Evolutionary conservation across 2,113 vertebrate species (phyloP).

Genomic region (Nansenia antarctica): DNA sequence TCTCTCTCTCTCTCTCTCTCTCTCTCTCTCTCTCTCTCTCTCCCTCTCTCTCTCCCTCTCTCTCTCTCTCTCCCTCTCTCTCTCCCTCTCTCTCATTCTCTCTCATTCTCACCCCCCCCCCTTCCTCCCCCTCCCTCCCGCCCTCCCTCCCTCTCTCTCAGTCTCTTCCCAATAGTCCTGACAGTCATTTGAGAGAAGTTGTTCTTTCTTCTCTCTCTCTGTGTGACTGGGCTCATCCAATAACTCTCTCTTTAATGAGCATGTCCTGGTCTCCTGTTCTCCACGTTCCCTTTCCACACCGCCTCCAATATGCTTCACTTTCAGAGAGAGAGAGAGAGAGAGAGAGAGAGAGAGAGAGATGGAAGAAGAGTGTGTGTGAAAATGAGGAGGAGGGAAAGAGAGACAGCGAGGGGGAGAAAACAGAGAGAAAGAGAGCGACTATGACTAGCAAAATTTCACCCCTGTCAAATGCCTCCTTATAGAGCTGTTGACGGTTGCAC

Average conservation of each 20-base stretch:
- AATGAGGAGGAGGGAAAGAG: background rate
- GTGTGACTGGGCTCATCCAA: conserved; percentile 29
- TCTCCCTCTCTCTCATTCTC: background rate
- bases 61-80: background rate
- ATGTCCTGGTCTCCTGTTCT: conserved; percentile 42
- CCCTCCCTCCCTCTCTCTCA: conserved; percentile 29
- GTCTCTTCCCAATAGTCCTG: conserved; percentile 11
- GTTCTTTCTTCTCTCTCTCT: conserved; percentile 32
- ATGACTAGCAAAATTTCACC: too few species aligned
- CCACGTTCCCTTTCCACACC: conserved; percentile 29
- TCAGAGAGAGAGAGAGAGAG: conserved; percentile 10
- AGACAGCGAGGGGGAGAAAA: rapidly evolving
- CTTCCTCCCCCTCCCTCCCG: too few species aligned
- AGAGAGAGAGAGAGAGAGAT: conserved; percentile 13
- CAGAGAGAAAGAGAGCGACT: background rate
- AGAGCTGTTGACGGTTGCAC: too few species aligned
- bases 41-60: background rate
- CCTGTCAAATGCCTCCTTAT: background rate
- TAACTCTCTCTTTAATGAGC: conserved; percentile 62
- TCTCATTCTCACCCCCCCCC: too few species aligned
- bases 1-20: background rate
- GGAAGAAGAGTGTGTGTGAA: background rate
- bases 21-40: background rate
- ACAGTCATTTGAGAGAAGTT: background rate
- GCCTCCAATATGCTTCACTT: conserved; percentile 32